Evolutionary conservation across 2,113 vertebrate species (phyloP), one percentile per base, ranked within the genome.

Genomic region (Pollachius pollachius): DNA sequence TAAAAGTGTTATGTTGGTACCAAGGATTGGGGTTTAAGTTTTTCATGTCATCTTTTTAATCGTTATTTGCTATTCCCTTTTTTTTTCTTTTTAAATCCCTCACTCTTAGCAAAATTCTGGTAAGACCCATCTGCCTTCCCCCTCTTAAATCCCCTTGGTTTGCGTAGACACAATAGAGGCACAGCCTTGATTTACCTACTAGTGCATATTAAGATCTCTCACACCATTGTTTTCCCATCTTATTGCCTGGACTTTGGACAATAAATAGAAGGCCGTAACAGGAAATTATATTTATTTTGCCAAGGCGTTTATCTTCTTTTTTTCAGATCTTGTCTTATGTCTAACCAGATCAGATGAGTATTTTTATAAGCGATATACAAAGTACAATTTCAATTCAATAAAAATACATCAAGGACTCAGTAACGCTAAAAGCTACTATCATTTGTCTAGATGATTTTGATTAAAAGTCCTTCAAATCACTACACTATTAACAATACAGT

Each of bases 1-100:
- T 62, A 30, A 64, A 64, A 64, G 64, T 48, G 68, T 56, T 30
- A 8, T 56, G 12, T 48, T 48, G 41, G 13, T 15, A 1, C 52
- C n/a, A 19, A 15, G 48, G 69, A 34, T 52, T 60, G 16, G 13
- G 52, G 48, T 19, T n/a, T 4, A 19, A 63, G 52, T 41, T 62
- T 63, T 11, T 54, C 54, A 64, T 18, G 54, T 69, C 15, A 54
- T 65, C 48, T 62, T 41, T 58, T 48, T 25, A 21, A 37, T 65
- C 18, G 2, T 1, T 54, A 30, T 59, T 48, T 19, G 15, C 59
- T 23, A 23, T 7, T 27, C 37, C 21, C 59, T 23, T 61, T 62
- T 52, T 13, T n/a, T 57, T 57, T 57, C 16, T 57, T 13, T 48
- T 16, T 25, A 34, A 56, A 58, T 71, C 62, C 25, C 16, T 48